Percentiles rank a stretch among this genome's conserved stretches.
These are phyloP conservation scores for Mormyrus hasselquistii DNA, from an alignment of 2,797 vertebrate species.

Conservation along the genomic window DNA sequence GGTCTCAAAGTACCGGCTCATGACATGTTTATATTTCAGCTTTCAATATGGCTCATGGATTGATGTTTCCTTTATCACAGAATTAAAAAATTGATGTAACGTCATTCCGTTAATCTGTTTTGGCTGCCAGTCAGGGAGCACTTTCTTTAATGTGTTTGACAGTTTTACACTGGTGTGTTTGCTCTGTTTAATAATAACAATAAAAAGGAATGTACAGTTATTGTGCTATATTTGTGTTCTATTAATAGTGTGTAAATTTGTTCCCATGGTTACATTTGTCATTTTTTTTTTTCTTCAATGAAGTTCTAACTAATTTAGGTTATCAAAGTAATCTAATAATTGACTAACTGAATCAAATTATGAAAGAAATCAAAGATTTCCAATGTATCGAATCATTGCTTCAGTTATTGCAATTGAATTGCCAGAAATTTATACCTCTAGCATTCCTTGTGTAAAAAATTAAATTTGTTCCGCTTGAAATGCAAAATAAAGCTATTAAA, in stretches of 20 bases:
- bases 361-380: background rate
- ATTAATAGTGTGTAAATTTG: background rate
- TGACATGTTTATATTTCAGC: background rate
- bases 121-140: background rate
- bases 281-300: background rate
- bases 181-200: background rate
- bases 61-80: background rate
- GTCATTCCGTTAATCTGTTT: background rate
- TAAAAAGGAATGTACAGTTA: background rate
- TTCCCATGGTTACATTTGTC: background rate
- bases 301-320: background rate
- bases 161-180: background rate
- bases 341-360: background rate
- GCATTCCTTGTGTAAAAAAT: background rate
- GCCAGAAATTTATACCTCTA: background rate
- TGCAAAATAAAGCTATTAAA: background rate
- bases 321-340: background rate
- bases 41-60: background rate
- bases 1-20: background rate
- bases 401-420: background rate
- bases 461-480: background rate
- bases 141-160: background rate
- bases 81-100: background rate
- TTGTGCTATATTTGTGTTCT: background rate
- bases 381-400: background rate